A percentile compares a stretch with the other conserved stretches of the same genome.
Conservation (phyloP, 2,113 vertebrate species). For the Eulacestoma nigropectus region DNA sequence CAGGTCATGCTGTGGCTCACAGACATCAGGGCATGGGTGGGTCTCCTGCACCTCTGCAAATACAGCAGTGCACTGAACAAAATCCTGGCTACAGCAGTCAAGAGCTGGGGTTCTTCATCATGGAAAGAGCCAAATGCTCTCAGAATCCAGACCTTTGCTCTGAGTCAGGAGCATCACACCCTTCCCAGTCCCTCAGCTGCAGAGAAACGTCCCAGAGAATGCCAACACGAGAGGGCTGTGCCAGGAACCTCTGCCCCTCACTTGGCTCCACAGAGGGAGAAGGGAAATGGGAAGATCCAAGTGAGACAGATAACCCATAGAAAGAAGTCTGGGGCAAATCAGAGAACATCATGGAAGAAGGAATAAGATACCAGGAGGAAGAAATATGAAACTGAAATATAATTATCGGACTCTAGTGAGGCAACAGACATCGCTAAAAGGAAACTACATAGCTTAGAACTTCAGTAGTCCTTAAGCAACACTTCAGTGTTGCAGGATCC, state of each 20-base stretch:
- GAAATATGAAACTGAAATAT: neutral
- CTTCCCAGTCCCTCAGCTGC: neutral
- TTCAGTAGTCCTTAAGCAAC: neutral
- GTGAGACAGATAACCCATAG: neutral
- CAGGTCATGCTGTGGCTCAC: neutral
- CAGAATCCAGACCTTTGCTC: neutral
- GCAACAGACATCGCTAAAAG: neutral
- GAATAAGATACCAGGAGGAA: neutral
- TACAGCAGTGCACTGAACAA: neutral
- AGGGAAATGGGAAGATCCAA: neutral
- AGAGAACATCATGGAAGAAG: neutral
- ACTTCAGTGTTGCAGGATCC: neutral
- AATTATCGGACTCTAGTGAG: neutral
- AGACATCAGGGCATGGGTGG: neutral
- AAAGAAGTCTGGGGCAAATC: neutral
- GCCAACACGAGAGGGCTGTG: accelerated
- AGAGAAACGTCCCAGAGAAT: neutral
- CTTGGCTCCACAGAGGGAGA: neutral
- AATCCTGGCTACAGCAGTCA: neutral
- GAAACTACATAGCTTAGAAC: neutral
- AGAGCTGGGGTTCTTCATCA: neutral
- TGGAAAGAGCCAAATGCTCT: neutral
- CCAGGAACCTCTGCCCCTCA: neutral
- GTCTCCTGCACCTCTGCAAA: neutral
- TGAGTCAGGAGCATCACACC: neutral